Evolutionary conservation across 2,113 vertebrate species (phyloP).

Genomic region (Cavia aperea): DNA sequence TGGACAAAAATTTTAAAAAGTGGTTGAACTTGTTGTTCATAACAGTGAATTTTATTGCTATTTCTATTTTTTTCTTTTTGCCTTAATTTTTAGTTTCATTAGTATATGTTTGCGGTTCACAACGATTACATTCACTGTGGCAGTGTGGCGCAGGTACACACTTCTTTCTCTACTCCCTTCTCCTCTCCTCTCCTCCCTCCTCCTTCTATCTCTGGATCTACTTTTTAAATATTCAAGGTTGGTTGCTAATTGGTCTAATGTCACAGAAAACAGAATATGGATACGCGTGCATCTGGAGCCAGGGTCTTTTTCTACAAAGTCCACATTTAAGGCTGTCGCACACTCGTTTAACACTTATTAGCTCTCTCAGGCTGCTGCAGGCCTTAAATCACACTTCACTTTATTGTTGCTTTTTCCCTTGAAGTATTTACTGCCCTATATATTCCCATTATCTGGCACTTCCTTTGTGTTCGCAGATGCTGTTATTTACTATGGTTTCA

Average conservation of each 20-base stretch:
- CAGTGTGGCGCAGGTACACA: too few species aligned
- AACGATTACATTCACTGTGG: background rate
- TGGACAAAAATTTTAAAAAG: background rate
- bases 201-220: background rate
- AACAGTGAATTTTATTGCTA: background rate
- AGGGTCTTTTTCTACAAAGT: background rate
- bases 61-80: background rate
- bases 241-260: background rate
- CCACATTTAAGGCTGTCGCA: background rate
- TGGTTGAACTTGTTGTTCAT: background rate
- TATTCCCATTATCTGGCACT: constrained; percentile 59
- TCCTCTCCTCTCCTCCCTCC: background rate
- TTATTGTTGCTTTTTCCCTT: constrained; percentile 30
- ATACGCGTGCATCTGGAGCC: background rate
- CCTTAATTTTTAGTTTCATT: background rate
- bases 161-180: background rate
- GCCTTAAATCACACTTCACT: constrained; percentile 37
- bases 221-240: background rate
- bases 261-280: background rate
- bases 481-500: constrained; percentile 61
- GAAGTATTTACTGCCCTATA: constrained; percentile 46
- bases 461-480: constrained; percentile 43
- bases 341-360: background rate
- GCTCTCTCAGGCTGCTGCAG: background rate
- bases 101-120: too few species aligned